Base-by-base conservation (phyloP, 2,113 vertebrate species). In the Podiceps cristatus region DNA sequence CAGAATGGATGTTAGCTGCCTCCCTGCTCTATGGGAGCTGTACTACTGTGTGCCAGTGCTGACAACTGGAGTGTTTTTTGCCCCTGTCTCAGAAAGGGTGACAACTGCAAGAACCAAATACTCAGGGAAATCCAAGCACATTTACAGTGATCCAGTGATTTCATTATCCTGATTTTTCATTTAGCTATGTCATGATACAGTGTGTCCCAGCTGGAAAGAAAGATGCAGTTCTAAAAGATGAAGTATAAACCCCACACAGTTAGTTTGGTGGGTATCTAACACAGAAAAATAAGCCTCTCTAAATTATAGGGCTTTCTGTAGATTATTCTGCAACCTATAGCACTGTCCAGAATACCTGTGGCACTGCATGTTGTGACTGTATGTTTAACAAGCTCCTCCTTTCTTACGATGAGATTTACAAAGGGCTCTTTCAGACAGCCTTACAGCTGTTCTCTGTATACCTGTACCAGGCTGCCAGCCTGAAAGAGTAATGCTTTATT, bases 401-500 rank as follows among this genome's bases (percentile, higher is more conserved):
- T 86, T 60, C 60, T 53, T 56, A 62, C 7, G 23, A 19, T 1
- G 20, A 56, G 49, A 56, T 60, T 83, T 91, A 76, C 35, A 69
- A 77, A 77, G 15, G 40, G 23, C 18, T 87, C 50, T 93, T 75
- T 73, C 45, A 64, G 74, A 60, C 47, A 81, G 35, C 4, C 29
- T 86, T 71, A 37, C 25, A 37, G 25, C 25, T 63, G 20, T 47
- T 90, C 35, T 90, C 45, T 85, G 40, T 59, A 52, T 25, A 88
- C 75, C 72, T 40, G 49, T 86, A 90, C 58, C 35, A 82, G 78
- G 55, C 28, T 88, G 71, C 58, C 91, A 93, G 29, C 12, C 59
- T 69, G 88, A 72, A 88, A 93, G 86, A 96, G n/a, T 42, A 95
- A 91, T 93, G 50, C 25, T 92, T 90, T 92, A 90, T 93, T 94